A percentile compares a stretch with the other conserved stretches of the same genome.
phyloP scores from a whole-genome alignment of 2,888 invertebrate genomes.

The Chrysomela aeneicollis region DNA sequence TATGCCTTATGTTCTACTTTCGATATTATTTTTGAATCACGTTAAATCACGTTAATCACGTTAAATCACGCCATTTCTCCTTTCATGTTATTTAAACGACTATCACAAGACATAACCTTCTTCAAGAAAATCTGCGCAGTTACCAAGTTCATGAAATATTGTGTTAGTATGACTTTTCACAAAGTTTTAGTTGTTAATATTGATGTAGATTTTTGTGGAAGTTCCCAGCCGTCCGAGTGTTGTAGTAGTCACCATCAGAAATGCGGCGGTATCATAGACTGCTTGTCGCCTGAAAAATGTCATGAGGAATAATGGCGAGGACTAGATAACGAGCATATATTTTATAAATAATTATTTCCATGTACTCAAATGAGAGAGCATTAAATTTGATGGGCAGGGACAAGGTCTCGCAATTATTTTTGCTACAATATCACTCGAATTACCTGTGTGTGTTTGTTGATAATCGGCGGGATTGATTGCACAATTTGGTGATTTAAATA shows the following conservation, averaged over 20 bases:
- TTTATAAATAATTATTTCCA: slow-evolving; percentile 29
- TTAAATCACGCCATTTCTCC: no score
- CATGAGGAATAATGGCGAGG: slow-evolving; percentile 23
- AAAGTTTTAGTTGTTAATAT: no score
- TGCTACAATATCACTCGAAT: not conserved
- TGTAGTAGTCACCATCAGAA: not conserved
- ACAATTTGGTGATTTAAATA: slow-evolving; percentile 5
- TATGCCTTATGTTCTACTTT: no score
- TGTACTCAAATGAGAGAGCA: slow-evolving; percentile 19
- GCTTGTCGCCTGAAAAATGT: slow-evolving; percentile 39
- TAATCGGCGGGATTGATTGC: not conserved
- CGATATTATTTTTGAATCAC: no score
- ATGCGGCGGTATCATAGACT: slow-evolving; percentile 30
- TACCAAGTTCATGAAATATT: no score
- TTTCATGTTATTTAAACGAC: no score
- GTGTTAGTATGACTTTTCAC: no score
- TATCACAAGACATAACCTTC: no score
- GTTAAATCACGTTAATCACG: no score
- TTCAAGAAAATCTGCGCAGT: no score
- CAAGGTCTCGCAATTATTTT: slow-evolving; percentile 14
- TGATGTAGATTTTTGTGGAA: no score
- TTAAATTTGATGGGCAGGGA: slow-evolving; percentile 29
- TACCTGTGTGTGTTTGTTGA: slow-evolving; percentile 1
- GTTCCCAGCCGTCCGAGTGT: not conserved
- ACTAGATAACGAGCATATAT: slow-evolving; percentile 30